Percentiles rank a stretch among this genome's conserved stretches.
Evolutionary conservation across 2,113 vertebrate species (phyloP).

Genomic region (Percina caprodes): DNA sequence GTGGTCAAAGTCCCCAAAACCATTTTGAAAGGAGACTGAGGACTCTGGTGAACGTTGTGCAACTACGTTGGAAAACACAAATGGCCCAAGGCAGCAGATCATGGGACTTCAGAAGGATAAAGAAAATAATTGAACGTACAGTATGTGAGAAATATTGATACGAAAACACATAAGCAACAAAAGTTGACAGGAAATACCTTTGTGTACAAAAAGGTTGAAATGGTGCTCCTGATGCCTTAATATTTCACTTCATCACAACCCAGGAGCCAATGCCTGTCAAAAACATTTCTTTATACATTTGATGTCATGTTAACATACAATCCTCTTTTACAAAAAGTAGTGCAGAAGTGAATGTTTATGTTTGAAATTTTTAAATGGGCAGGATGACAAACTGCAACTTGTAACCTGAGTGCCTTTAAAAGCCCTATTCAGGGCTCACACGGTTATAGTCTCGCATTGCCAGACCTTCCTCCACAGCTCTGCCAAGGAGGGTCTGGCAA

Average conservation of each 20-base stretch:
- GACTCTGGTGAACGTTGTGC: background rate
- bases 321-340: background rate
- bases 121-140: background rate
- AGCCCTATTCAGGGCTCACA: background rate
- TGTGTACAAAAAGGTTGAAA: background rate
- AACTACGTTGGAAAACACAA: background rate
- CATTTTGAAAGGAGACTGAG: conserved; percentile 17
- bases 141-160: background rate
- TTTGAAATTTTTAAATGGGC: conserved; percentile 29
- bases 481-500: too few species aligned
- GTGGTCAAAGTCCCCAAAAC: conserved; percentile 89
- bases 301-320: background rate
- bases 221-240: conserved; percentile 25
- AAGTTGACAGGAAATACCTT: background rate
- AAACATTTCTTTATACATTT: conserved; percentile 13
- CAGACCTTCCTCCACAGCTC: too few species aligned
- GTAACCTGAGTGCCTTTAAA: conserved; percentile 55
- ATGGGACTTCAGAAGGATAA: background rate
- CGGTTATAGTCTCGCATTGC: too few species aligned
- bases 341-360: background rate
- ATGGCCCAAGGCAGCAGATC: background rate
- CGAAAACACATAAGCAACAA: background rate
- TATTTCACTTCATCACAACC: conserved; percentile 7
- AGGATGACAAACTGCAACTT: conserved; percentile 12
- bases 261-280: conserved; percentile 10